A percentile compares a stretch with the other conserved stretches of the same genome.
Evolutionary conservation across 53 echinoderm and acorn worm genomes (phyloP).

Genomic region (Echinometra lucunter): DNA sequence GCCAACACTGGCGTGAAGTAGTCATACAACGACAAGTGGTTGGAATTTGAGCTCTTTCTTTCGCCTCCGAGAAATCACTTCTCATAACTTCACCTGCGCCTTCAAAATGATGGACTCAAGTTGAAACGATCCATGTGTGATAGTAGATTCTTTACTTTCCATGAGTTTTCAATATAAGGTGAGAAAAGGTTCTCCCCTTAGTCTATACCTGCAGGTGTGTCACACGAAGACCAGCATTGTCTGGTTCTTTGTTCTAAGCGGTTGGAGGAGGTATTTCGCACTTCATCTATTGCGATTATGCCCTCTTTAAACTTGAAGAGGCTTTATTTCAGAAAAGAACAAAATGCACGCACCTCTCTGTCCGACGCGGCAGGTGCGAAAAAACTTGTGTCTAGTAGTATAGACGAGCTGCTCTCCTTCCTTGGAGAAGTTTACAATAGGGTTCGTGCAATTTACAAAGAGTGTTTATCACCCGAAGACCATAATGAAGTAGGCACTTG

Average conservation of each 20-base stretch:
- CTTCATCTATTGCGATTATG: not conserved
- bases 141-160: not conserved
- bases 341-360: not conserved
- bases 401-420: not conserved
- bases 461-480: constrained; percentile 19
- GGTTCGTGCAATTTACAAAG: constrained; percentile 47
- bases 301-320: constrained; percentile 63
- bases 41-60: not conserved
- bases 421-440: constrained; percentile 33
- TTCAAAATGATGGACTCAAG: constrained; percentile 21
- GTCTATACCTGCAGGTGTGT: constrained; percentile 4
- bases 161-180: not conserved
- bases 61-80: not conserved
- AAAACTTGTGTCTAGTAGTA: not conserved
- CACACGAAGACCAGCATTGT: not conserved
- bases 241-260: constrained; percentile 43
- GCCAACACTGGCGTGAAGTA: not conserved
- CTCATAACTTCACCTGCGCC: constrained; percentile 18
- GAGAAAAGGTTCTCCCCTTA: not conserved
- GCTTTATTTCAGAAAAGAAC: constrained; percentile 8
- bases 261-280: not conserved
- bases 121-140: constrained; percentile 30
- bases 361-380: constrained; percentile 42
- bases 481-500: constrained; percentile 47
- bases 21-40: not conserved